Conservation (phyloP, 2,113 vertebrate genomes). For the Calidris pygmaea region DNA sequence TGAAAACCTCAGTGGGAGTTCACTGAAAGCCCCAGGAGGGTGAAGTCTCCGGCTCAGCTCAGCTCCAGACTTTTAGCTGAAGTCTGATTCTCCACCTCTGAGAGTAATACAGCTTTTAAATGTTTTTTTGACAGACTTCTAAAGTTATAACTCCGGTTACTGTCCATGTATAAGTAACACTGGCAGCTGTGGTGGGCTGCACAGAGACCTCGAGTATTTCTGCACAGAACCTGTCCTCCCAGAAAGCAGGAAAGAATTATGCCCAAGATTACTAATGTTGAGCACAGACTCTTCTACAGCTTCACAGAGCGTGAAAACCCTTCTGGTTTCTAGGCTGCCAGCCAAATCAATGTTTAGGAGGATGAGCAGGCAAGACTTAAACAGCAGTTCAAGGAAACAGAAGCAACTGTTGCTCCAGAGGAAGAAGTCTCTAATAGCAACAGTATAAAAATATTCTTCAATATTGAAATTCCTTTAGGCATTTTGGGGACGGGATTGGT, state of each 20-base stretch:
- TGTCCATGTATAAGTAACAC: background rate
- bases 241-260: background rate
- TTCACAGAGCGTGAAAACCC: background rate
- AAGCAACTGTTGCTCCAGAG: background rate
- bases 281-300: background rate
- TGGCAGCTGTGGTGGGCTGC: background rate
- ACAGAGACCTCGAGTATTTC: background rate
- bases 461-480: background rate
- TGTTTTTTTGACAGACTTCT: background rate
- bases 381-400: background rate
- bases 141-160: background rate
- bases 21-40: background rate
- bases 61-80: background rate
- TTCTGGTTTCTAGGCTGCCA: background rate
- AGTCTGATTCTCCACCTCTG: background rate
- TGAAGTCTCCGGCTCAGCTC: background rate
- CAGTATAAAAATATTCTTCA: background rate
- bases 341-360: background rate
- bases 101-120: background rate
- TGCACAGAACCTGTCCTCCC: background rate
- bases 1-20: background rate
- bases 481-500: background rate
- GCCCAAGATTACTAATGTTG: background rate
- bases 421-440: background rate
- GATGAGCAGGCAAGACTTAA: background rate